Conservation (phyloP, 2,888 invertebrate genomes). For the Eupithecia pulchellata region DNA sequence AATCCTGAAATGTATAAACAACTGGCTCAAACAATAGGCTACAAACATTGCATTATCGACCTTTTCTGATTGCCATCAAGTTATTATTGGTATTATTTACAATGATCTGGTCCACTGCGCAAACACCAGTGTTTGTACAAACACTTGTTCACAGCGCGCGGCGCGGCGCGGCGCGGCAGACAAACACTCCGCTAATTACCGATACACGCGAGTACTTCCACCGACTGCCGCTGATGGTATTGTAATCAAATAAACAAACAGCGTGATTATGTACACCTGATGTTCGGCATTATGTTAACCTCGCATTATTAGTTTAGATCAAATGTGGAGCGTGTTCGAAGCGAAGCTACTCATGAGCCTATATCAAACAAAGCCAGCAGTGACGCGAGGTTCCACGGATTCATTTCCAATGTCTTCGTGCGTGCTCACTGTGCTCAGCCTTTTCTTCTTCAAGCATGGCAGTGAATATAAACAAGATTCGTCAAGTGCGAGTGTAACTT, state of each 20-base stretch:
- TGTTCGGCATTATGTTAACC: constrained; percentile 20
- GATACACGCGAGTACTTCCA: constrained; percentile 19
- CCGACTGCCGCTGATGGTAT: constrained; percentile 23
- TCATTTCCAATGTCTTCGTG: neutral
- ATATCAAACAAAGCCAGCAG: neutral
- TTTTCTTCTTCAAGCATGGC: too few species aligned
- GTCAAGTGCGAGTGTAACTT: too few species aligned
- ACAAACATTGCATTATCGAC: neutral
- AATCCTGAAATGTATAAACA: too few species aligned
- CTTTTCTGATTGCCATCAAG: neutral
- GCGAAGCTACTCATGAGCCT: neutral
- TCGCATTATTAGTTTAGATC: constrained; percentile 21
- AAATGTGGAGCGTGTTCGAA: neutral
- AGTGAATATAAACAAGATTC: too few species aligned
- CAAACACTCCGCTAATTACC: constrained; percentile 31
- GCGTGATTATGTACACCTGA: constrained; percentile 26
- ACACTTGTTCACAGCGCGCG: constrained; percentile 9
- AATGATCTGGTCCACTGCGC: neutral
- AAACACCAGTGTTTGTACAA: neutral
- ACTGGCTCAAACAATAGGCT: too few species aligned
- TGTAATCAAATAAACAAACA: constrained; percentile 33
- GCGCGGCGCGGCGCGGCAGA: neutral
- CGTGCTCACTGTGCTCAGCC: neutral
- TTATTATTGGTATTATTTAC: constrained; percentile 6
- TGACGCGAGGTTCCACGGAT: neutral